phyloP scores from a whole-genome alignment of 2,888 invertebrate genomes.

The Aphodius sticticus region DNA sequence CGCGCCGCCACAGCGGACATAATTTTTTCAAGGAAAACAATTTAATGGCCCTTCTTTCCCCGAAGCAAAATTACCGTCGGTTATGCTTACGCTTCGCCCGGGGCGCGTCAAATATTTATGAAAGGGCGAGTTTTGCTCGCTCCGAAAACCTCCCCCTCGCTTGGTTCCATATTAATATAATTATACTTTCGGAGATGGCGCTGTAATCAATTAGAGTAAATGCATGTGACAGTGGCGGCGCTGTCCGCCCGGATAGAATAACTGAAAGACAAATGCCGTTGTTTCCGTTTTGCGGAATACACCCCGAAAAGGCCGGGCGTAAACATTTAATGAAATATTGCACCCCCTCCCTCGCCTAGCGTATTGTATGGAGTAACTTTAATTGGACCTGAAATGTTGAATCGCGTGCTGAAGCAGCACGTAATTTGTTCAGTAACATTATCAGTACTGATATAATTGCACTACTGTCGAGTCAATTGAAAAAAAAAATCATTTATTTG shows the following conservation, averaged over 20 bases:
- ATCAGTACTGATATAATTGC: not conserved
- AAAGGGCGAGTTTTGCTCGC: not conserved
- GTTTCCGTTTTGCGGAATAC: not conserved
- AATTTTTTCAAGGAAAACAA: not conserved
- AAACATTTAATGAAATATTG: conserved; percentile 4
- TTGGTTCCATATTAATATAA: conserved; percentile 4
- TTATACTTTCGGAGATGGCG: not conserved
- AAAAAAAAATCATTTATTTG: not conserved
- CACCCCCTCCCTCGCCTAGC: not conserved
- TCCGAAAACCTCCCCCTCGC: not conserved
- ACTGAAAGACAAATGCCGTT: not conserved
- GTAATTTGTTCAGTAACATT: not conserved
- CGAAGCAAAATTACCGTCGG: not conserved
- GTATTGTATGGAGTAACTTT: not conserved
- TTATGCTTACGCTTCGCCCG: no score
- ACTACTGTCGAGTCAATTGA: not conserved
- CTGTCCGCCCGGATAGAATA: not conserved
- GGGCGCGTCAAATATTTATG: not conserved
- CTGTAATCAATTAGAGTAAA: conserved; percentile 4
- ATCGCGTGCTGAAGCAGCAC: not conserved
- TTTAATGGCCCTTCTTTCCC: not conserved
- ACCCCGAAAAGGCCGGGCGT: not conserved
- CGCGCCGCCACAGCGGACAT: not conserved
- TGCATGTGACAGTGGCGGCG: conserved; percentile 4
- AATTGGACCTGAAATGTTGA: not conserved